Percentiles rank a stretch among this genome's conserved stretches.
phyloP scores from a whole-genome alignment of 2,797 vertebrate species.

The Bradypodion pumilum region DNA sequence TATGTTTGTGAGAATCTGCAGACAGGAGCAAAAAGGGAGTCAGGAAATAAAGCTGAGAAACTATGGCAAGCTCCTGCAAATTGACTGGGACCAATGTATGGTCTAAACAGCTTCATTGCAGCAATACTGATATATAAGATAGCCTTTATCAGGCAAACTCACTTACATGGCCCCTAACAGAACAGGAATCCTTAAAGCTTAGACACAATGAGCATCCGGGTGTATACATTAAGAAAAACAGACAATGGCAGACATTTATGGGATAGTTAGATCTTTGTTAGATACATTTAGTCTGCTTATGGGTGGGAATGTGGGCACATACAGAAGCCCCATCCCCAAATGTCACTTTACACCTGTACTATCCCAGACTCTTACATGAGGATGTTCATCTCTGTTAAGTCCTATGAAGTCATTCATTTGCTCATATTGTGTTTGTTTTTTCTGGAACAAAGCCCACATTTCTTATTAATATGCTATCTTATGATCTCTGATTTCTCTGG shows the following conservation, averaged over 20 bases:
- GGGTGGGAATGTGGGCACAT: too few relatives aligned
- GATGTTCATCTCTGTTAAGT: too few relatives aligned
- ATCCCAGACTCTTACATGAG: too few relatives aligned
- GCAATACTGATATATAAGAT: not conserved
- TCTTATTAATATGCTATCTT: not conserved
- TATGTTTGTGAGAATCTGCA: slow-evolving; percentile 92
- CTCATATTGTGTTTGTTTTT: not conserved
- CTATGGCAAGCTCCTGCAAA: slow-evolving; percentile 32
- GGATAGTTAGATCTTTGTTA: too few relatives aligned
- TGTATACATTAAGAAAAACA: not conserved
- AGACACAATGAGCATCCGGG: not conserved
- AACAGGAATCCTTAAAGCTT: not conserved
- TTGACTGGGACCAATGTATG: not conserved
- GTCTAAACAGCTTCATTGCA: not conserved
- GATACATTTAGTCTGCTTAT: too few relatives aligned
- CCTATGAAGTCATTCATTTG: too few relatives aligned
- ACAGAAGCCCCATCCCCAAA: too few relatives aligned
- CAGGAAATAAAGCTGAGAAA: slow-evolving; percentile 52
- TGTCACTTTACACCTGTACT: too few relatives aligned
- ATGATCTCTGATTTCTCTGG: not conserved
- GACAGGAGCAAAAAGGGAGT: slow-evolving; percentile 67
- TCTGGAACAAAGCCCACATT: not conserved
- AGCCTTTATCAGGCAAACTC: not conserved
- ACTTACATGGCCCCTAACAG: not conserved
- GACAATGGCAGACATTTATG: too few relatives aligned